phyloP scores from a whole-genome alignment of 2,888 invertebrate species.

The Apamea crenata region DNA sequence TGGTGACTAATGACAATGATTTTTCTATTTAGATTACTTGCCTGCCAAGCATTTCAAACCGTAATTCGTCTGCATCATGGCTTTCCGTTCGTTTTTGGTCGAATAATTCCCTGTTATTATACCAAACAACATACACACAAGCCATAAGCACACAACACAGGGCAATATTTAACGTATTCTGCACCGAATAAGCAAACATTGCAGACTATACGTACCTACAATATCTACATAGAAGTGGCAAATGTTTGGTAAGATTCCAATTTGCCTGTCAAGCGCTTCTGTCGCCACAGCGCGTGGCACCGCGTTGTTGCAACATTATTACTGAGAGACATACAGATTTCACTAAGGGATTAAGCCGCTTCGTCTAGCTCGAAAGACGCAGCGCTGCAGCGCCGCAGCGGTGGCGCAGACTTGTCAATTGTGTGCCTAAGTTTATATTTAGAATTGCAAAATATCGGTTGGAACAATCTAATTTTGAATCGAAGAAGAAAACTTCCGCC shows the following conservation, averaged over 20 bases:
- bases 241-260: constrained; percentile 45
- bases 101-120: constrained; percentile 3
- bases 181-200: constrained; percentile 27
- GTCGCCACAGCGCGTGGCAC: constrained; percentile 28
- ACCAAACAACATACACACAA: constrained; percentile 7
- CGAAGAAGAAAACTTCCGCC: not conserved
- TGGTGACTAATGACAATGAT: not conserved
- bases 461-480: not conserved
- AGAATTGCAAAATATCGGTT: not conserved
- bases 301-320: constrained; percentile 37
- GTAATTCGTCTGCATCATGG: no score
- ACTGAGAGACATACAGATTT: constrained; percentile 33
- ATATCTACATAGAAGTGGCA: constrained; percentile 15
- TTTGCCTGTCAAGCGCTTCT: constrained; percentile 52
- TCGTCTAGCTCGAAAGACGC: constrained; percentile 1
- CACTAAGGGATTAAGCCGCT: constrained; percentile 41
- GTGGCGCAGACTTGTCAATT: not conserved
- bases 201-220: not conserved
- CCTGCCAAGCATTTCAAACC: not conserved
- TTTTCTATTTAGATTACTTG: not conserved
- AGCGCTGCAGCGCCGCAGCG: constrained; percentile 25
- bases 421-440: not conserved
- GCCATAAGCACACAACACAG: constrained; percentile 34
- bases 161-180: constrained; percentile 49
- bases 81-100: not conserved